Conservation (phyloP, 2,113 vertebrate genomes). For the Sinocyclocheilus anophthalmus region DNA sequence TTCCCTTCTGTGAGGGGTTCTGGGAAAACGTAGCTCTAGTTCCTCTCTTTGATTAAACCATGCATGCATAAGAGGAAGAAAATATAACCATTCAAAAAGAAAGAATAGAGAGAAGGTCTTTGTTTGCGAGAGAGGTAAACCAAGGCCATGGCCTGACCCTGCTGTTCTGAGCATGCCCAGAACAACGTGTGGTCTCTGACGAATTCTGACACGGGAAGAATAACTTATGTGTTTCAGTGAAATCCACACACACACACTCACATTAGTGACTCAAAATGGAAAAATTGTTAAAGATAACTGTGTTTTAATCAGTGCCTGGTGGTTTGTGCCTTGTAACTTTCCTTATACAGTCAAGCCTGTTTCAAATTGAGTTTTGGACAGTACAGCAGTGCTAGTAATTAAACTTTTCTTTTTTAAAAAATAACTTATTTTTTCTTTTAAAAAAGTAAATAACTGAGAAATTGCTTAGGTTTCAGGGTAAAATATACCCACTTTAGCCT, state of each 20-base stretch:
- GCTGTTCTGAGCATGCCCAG: constrained; percentile 25
- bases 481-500: neutral
- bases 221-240: too few species aligned
- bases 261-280: neutral
- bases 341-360: neutral
- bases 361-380: neutral
- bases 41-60: constrained; percentile 43
- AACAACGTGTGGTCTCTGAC: neutral
- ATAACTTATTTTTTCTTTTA: too few species aligned
- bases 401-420: neutral
- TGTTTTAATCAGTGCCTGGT: neutral
- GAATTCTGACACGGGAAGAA: neutral
- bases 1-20: constrained; percentile 54
- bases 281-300: neutral
- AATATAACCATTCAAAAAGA: constrained; percentile 26
- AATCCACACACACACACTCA: neutral
- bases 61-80: constrained; percentile 30
- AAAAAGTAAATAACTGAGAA: neutral
- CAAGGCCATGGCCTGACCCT: constrained; percentile 10
- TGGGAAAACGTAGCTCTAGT: constrained; percentile 50
- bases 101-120: constrained; percentile 36
- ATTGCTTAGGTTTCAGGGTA: neutral
- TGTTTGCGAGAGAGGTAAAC: constrained; percentile 35
- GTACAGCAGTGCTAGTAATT: neutral
- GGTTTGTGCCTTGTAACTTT: neutral